Conservation (phyloP, 2,113 vertebrate species). For the Microcebus ravelobensis region DNA sequence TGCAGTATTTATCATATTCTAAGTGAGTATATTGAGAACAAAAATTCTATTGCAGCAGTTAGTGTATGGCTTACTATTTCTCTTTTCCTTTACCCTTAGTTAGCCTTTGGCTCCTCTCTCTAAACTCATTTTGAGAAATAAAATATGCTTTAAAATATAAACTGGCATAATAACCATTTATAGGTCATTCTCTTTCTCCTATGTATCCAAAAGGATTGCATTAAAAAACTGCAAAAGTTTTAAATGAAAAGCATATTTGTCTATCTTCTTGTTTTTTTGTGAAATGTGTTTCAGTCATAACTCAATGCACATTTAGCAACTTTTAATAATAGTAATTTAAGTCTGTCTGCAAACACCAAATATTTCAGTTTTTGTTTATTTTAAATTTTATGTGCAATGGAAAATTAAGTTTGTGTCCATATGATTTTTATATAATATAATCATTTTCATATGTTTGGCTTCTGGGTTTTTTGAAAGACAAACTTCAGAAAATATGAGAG, state of each 20-base stretch:
- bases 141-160: not conserved
- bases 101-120: not conserved
- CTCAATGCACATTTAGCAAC: not conserved
- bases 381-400: slow-evolving; percentile 56
- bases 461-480: slow-evolving; percentile 49
- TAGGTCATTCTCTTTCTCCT: not conserved
- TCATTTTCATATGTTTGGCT: slow-evolving; percentile 59
- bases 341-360: slow-evolving; percentile 26
- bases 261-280: not conserved
- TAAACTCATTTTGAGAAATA: not conserved
- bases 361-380: slow-evolving; percentile 50
- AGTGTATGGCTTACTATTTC: not conserved
- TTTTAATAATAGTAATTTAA: slow-evolving; percentile 46
- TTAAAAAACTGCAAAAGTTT: not conserved
- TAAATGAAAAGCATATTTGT: not conserved
- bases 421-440: slow-evolving; percentile 63
- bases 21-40: not conserved
- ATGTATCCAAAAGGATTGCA: not conserved
- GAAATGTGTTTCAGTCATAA: not conserved
- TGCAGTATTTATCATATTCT: not conserved
- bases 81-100: not conserved
- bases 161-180: not conserved
- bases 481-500: slow-evolving; percentile 37
- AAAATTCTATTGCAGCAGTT: not conserved
- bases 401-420: slow-evolving; percentile 48